Evolutionary conservation across 1,140 invertebrate species (phyloP), one percentile per base, ranked within the genome.

Genomic region (Paracyclopina nana): DNA sequence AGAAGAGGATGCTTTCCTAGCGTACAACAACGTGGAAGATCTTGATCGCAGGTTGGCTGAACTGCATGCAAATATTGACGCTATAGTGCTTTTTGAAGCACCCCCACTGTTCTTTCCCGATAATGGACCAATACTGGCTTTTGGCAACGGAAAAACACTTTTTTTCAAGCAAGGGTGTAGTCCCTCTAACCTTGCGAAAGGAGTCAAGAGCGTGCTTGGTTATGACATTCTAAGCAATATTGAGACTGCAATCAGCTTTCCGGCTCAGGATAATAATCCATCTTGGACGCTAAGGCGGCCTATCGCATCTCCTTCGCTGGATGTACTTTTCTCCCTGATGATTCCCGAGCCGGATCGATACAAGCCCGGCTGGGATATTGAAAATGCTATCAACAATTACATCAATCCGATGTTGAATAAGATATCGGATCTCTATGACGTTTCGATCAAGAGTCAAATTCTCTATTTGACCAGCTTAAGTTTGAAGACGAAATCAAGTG

Each of bases 331-430:
- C 18, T 40, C 50, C 8, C 27, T 52, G 12, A 14, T 52, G 12
- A n/a, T 40, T 22, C 50, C 50, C 43, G 38, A 52, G 30, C 50
- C 50, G 18, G 50, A 52, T 14, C 12, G 11, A 16, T n/a, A 28
- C 6, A 11, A 18, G 4, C 14, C 41, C n/a, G 18, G n/a, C 11
- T 52, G 50, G 50, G 38, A 52, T n/a, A 45, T 52, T 28, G 12
- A 45, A 25, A 9, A 28, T 12, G 50, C 38, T 24, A 25, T 52
- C 5, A n/a, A 52, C n/a, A 8, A 2, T 12, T 43, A 52, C 27
- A 11, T 52, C 11, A 26, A 52, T 8, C 50, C 50, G 4, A 45
- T 52, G 27, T n/a, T 44, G 2, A 9, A 20, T 2, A 9, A 5
- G 3, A 12, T 52, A 29, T 29, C 25, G 2, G 30, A 48, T 22